phyloP scores from a whole-genome alignment of 2,113 vertebrate species.

The Athene cunicularia region DNA sequence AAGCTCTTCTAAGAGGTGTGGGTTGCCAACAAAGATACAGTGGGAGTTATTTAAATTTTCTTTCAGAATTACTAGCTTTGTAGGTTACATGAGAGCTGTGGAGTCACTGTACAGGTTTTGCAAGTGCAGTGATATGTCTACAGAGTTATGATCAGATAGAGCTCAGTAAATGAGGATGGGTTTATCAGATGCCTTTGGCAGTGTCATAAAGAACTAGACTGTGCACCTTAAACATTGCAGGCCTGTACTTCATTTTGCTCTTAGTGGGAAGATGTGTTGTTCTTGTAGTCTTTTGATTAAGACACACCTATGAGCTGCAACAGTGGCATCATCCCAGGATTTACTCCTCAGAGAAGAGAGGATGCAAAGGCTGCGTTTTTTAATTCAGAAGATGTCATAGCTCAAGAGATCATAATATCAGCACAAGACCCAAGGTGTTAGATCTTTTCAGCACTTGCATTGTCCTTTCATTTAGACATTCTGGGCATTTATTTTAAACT shows the following conservation, averaged over 20 bases:
- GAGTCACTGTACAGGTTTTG: slow-evolving; percentile 34
- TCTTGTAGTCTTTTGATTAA: background rate
- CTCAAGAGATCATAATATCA: background rate
- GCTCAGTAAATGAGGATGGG: background rate
- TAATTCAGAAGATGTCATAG: background rate
- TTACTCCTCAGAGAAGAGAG: background rate
- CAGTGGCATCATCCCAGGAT: background rate
- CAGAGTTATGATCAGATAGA: slow-evolving; percentile 21
- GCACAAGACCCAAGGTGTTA: background rate
- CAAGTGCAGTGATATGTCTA: background rate
- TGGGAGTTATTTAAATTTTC: background rate
- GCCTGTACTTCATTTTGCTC: background rate
- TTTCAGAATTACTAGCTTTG: background rate
- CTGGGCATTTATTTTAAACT: background rate
- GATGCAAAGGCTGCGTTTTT: fast-evolving
- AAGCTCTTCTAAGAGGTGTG: background rate
- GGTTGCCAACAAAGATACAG: background rate
- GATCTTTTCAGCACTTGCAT: background rate
- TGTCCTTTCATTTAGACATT: background rate
- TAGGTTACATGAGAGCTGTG: background rate
- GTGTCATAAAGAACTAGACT: background rate
- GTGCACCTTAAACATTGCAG: background rate
- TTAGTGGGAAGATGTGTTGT: background rate
- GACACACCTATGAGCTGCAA: background rate
- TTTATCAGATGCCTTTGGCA: slow-evolving; percentile 32